Evolutionary conservation across 2,113 vertebrate genomes (phyloP).

Genomic region (Vireo altiloquus): DNA sequence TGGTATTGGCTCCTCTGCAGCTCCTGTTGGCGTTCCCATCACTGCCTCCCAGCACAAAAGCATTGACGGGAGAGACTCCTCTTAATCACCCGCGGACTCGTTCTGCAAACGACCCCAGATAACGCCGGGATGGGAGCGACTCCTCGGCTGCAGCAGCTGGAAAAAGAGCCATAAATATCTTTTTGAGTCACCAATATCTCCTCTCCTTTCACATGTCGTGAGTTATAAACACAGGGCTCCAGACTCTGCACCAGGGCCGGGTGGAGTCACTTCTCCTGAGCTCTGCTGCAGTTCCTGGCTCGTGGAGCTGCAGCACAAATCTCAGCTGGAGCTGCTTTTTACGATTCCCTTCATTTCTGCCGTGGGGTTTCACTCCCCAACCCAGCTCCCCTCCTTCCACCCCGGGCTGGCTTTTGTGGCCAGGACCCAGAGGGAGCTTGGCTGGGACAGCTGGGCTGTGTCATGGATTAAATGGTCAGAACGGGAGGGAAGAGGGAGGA

Average conservation of each 20-base stretch:
- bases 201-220: background rate
- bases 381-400: fast-evolving
- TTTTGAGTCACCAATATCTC: background rate
- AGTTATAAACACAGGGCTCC: background rate
- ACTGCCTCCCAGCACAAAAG: conserved; percentile 23
- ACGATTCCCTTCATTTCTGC: fast-evolving
- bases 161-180: background rate
- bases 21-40: background rate
- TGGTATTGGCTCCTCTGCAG: background rate
- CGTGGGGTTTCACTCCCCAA: background rate
- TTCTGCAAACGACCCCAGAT: background rate
- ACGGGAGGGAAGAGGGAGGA: background rate
- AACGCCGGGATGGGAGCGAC: background rate
- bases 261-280: background rate
- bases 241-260: background rate
- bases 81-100: background rate
- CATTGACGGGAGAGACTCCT: background rate
- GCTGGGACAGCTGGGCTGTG: background rate
- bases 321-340: fast-evolving
- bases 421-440: background rate
- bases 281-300: background rate
- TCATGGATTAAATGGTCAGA: background rate
- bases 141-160: background rate
- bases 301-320: background rate
- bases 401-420: background rate